These are phyloP conservation scores for Stramonita haemastoma DNA, from an alignment of 2,888 invertebrate genomes.

Conservation along the genomic window DNA sequence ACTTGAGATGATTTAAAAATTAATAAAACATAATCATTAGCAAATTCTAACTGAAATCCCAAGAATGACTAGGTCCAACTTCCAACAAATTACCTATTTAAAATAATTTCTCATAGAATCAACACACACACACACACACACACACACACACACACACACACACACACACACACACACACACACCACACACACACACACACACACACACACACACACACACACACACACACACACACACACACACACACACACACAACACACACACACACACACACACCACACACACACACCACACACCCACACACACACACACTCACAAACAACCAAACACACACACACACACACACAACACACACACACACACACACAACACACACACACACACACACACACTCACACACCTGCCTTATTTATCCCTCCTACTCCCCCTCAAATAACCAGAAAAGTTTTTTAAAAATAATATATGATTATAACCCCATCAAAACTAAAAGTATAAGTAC, in stretches of 20 bases:
- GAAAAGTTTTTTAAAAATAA: too few species aligned
- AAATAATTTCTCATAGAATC: too few species aligned
- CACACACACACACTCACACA: not conserved
- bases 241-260: not conserved
- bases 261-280: not conserved
- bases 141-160: not conserved
- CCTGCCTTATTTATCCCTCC: too few species aligned
- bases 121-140: not conserved
- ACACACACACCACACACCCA: not conserved
- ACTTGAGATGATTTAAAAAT: too few species aligned
- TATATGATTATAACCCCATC: too few species aligned
- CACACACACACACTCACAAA: slow-evolving; percentile 1
- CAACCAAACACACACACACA: not conserved
- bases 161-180: slow-evolving; percentile 18
- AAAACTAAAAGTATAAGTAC: too few species aligned
- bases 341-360: not conserved
- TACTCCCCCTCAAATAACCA: too few species aligned
- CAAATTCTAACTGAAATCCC: too few species aligned
- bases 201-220: slow-evolving; percentile 8
- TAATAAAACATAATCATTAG: too few species aligned
- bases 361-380: not conserved
- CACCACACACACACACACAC: slow-evolving; percentile 15
- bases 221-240: not conserved
- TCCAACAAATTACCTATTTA: too few species aligned
- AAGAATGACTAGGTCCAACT: too few species aligned